phyloP scores from a whole-genome alignment of 2,113 vertebrate species.

The Oenanthe melanoleuca region DNA sequence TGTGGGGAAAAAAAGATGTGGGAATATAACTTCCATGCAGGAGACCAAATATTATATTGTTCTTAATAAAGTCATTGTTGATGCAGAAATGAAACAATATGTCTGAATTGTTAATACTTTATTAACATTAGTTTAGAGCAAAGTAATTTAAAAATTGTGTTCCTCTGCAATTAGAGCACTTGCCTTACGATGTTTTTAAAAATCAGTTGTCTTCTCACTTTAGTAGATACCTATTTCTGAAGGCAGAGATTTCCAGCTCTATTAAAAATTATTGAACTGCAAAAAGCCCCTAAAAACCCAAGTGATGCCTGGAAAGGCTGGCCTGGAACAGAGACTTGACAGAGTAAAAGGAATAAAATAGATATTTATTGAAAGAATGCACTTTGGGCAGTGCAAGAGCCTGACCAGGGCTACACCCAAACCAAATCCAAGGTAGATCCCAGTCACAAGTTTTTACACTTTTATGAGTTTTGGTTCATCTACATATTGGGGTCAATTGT shows the following conservation, averaged over 20 bases:
- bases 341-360: no score
- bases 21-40: background rate
- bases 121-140: background rate
- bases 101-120: background rate
- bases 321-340: no score
- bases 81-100: background rate
- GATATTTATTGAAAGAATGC: no score
- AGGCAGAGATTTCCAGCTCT: background rate
- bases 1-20: accelerated
- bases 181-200: background rate
- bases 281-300: background rate
- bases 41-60: background rate
- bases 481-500: no score
- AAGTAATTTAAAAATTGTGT: background rate
- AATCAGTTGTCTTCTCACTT: background rate
- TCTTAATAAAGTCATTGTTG: background rate
- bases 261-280: background rate
- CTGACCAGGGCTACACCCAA: no score
- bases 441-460: no score
- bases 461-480: no score
- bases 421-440: no score
- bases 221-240: background rate
- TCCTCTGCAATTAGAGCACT: background rate
- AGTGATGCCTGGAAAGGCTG: no score
- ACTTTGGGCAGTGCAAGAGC: no score